These are phyloP conservation scores for Delia radicum DNA, from an alignment of 1,140 invertebrate genomes.

Conservation along the genomic window DNA sequence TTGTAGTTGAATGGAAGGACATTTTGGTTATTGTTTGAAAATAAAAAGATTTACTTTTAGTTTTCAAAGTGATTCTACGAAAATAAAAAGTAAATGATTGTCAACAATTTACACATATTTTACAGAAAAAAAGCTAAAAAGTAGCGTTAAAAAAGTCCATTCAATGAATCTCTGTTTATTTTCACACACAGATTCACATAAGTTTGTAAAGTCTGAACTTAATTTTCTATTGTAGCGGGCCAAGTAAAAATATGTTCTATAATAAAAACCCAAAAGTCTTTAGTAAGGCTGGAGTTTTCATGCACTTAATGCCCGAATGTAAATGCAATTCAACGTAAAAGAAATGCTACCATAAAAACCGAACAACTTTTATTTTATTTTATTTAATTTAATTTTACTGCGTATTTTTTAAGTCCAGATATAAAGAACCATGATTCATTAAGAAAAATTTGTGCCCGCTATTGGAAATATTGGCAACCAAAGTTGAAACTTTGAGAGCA, in stretches of 20 bases:
- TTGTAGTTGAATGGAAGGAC: neutral
- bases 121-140: neutral
- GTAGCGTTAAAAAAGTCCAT: neutral
- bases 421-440: too few species aligned
- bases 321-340: too few species aligned
- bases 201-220: neutral
- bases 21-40: neutral
- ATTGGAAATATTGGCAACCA: too few species aligned
- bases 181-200: neutral
- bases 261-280: too few species aligned
- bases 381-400: too few species aligned
- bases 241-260: neutral
- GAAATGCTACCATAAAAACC: too few species aligned
- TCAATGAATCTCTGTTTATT: neutral
- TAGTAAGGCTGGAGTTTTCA: too few species aligned
- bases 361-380: too few species aligned
- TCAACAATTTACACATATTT: neutral
- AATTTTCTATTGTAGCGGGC: neutral
- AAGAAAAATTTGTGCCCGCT: too few species aligned
- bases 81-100: neutral
- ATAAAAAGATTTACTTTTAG: neutral
- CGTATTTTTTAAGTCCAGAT: too few species aligned
- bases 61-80: neutral
- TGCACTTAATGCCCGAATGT: too few species aligned
- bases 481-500: too few species aligned